These are phyloP conservation scores for Stenodema calcarata DNA, from an alignment of 2,888 invertebrate genomes.

Conservation along the genomic window DNA sequence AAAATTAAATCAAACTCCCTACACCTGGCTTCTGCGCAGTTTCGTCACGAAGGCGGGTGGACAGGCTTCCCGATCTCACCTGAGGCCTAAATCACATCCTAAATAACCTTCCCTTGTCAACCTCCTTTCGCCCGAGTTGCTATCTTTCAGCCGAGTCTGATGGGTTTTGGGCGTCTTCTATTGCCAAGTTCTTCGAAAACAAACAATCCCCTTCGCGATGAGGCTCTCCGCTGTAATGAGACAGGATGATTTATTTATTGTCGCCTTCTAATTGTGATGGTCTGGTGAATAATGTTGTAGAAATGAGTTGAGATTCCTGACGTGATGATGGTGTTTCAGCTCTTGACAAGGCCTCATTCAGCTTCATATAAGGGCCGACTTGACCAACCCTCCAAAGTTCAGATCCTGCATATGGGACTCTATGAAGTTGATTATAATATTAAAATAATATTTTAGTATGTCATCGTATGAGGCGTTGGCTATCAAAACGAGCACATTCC, in stretches of 20 bases:
- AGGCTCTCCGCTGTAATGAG: background rate
- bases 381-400: no score
- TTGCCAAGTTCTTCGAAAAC: background rate
- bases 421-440: no score
- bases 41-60: background rate
- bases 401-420: no score
- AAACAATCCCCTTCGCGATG: background rate
- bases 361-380: no score
- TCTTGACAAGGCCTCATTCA: no score
- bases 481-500: no score
- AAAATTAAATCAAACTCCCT: slow-evolving; percentile 15
- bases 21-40: background rate
- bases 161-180: background rate
- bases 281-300: background rate
- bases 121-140: background rate
- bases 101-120: slow-evolving; percentile 14
- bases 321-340: no score
- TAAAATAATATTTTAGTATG: no score
- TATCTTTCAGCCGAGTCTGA: background rate
- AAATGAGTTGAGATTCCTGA: background rate
- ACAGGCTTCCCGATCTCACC: slow-evolving; percentile 8
- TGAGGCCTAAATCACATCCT: slow-evolving; percentile 11
- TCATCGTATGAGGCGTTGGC: no score
- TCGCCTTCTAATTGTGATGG: background rate
- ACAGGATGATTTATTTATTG: background rate